phyloP scores from a whole-genome alignment of 1,140 invertebrate species.

The Mesaphorura yosii region DNA sequence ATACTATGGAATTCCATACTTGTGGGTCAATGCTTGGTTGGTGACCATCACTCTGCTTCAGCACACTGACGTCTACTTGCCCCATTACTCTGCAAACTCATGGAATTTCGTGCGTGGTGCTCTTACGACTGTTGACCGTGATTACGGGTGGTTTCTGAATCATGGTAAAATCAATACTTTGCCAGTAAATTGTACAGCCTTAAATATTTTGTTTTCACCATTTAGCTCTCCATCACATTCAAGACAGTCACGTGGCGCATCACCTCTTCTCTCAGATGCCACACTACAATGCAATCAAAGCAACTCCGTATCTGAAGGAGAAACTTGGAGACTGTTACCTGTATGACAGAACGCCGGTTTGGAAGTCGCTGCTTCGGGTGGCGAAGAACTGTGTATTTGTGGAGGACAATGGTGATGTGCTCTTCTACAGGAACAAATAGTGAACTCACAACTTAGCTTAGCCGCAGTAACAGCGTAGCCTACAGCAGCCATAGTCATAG shows the following conservation, averaged over 20 bases:
- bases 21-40: constrained; percentile 3
- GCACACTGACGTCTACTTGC: constrained; percentile 4
- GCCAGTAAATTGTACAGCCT: no score
- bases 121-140: neutral
- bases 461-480: no score
- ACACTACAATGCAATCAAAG: neutral
- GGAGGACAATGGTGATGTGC: neutral
- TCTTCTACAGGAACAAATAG: constrained; percentile 4
- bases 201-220: no score
- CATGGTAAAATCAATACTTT: no score
- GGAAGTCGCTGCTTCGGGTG: neutral
- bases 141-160: constrained; percentile 1
- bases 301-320: neutral
- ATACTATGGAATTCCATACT: constrained; percentile 3
- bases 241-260: constrained; percentile 3
- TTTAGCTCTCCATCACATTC: constrained; percentile 10
- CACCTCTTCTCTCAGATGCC: constrained; percentile 3
- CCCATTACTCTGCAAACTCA: neutral
- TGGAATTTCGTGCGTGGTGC: constrained; percentile 5
- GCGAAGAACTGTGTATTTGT: constrained; percentile 2
- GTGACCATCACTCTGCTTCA: constrained; percentile 7
- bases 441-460: no score
- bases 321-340: constrained; percentile 1
- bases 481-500: no score
- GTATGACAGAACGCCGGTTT: constrained; percentile 5